phyloP scores from a whole-genome alignment of 2,113 vertebrate species.

The Sapayoa aenigma region DNA sequence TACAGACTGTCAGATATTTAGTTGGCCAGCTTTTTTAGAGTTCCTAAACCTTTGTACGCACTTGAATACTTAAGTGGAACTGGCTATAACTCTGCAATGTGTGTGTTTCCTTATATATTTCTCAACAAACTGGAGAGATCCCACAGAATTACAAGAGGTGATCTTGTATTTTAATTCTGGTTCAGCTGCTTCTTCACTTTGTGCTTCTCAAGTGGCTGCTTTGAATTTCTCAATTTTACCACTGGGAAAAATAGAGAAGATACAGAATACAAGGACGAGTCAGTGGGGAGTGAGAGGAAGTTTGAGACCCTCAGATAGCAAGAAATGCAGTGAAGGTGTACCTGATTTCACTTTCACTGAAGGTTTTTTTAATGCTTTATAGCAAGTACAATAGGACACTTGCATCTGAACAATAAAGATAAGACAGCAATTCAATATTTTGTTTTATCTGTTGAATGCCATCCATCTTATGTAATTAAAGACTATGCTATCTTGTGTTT shows the following conservation, averaged over 20 bases:
- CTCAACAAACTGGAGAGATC: neutral
- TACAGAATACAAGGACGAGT: neutral
- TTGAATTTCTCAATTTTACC: neutral
- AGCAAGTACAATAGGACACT: neutral
- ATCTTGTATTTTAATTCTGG: neutral
- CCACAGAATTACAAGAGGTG: neutral
- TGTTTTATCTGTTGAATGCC: neutral
- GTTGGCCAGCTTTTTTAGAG: neutral
- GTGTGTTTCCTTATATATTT: neutral
- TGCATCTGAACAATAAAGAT: neutral
- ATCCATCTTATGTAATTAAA: slow-evolving; percentile 27
- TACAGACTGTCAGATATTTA: neutral
- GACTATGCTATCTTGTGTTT: neutral
- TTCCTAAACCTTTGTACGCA: neutral
- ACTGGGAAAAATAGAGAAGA: neutral
- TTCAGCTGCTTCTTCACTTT: neutral
- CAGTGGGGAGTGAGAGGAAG: neutral
- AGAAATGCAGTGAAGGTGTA: neutral
- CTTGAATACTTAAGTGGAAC: neutral
- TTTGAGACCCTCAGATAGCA: neutral
- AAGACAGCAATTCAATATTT: neutral
- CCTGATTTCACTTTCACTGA: neutral
- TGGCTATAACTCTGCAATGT: neutral
- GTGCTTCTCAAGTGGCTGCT: neutral
- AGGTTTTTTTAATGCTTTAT: neutral